Conservation (phyloP, 2,113 vertebrate genomes). For the Anhinga anhinga region DNA sequence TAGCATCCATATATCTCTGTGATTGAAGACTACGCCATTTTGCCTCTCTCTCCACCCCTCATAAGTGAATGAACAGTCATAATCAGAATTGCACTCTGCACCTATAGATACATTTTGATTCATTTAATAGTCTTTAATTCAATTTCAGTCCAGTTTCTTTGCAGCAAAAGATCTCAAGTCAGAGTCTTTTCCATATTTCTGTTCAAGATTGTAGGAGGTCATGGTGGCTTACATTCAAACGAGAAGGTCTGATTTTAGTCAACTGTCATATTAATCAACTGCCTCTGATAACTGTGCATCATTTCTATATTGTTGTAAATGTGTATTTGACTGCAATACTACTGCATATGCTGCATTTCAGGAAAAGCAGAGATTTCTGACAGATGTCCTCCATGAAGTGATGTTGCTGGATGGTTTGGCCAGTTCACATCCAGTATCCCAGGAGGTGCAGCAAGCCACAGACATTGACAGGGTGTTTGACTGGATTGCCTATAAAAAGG, state of each 20-base stretch:
- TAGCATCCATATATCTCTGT: not conserved
- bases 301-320: not conserved
- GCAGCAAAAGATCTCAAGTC: not conserved
- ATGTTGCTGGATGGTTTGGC: conserved; percentile 93
- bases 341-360: conserved; percentile 70
- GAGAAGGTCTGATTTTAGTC: not conserved
- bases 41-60: not conserved
- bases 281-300: not conserved
- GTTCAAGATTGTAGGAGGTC: not conserved
- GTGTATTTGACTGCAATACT: not conserved
- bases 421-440: conserved; percentile 95
- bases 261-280: not conserved
- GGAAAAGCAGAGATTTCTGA: conserved; percentile 98
- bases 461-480: conserved; percentile 96
- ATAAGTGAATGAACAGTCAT: not conserved
- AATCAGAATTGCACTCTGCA: not conserved
- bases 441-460: conserved; percentile 89
- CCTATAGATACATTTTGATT: not conserved
- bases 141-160: not conserved
- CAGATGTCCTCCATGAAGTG: conserved; percentile 95
- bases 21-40: not conserved
- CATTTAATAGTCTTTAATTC: not conserved
- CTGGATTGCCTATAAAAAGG: conserved; percentile 99
- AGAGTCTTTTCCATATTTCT: not conserved
- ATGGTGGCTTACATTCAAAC: not conserved